phyloP scores from a whole-genome alignment of 2,113 vertebrate genomes.

The Verasper variegatus region DNA sequence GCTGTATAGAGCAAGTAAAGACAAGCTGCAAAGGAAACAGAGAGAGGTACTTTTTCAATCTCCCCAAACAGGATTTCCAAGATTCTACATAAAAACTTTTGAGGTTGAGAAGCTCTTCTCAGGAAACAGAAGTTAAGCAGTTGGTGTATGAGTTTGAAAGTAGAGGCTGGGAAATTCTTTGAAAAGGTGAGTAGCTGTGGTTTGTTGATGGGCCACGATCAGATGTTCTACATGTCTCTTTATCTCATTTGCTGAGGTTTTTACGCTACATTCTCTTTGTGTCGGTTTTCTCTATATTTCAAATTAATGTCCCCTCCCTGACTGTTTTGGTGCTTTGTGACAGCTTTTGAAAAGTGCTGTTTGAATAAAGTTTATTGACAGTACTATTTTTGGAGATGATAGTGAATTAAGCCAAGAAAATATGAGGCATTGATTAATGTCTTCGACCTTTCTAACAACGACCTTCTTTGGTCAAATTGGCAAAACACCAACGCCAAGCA shows the following conservation, averaged over 20 bases:
- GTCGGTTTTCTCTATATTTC: background rate
- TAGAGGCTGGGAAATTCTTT: background rate
- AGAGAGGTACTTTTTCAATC: background rate
- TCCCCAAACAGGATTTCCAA: background rate
- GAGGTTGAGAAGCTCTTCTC: constrained; percentile 2
- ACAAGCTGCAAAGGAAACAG: background rate
- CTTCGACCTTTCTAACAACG: too few relatives aligned
- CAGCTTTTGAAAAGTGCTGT: too few relatives aligned
- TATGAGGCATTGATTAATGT: background rate
- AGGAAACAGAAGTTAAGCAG: background rate
- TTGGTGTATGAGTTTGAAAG: background rate
- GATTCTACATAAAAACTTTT: background rate
- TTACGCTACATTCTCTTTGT: background rate
- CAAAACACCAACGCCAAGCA: too few relatives aligned
- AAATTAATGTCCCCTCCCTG: background rate
- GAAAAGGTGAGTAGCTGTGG: constrained; percentile 10
- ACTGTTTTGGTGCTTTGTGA: background rate
- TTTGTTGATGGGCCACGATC: background rate
- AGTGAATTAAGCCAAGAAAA: background rate
- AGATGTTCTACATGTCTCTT: background rate
- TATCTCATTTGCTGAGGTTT: background rate
- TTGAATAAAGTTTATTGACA: too few relatives aligned
- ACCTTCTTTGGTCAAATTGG: too few relatives aligned
- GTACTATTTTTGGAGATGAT: background rate
- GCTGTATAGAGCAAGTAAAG: background rate